These are phyloP conservation scores for Luscinia megarhynchos DNA, from an alignment of 2,797 vertebrate species.

Conservation along the genomic window DNA sequence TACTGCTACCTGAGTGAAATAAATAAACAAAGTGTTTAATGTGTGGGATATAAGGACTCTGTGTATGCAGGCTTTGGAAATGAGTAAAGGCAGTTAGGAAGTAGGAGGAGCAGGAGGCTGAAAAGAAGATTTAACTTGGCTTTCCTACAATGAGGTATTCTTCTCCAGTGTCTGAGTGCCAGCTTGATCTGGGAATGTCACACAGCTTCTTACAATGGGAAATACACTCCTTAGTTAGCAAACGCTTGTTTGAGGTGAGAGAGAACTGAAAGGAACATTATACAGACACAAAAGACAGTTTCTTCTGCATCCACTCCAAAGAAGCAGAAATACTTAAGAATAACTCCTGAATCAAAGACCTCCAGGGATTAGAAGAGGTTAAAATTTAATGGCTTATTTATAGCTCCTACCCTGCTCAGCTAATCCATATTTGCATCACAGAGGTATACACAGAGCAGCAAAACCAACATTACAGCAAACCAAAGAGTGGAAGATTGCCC, in stretches of 20 bases:
- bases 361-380: not conserved
- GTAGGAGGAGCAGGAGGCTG: not conserved
- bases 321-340: not conserved
- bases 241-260: not conserved
- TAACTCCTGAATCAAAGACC: not conserved
- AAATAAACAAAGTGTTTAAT: not conserved
- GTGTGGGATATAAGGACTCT: not conserved
- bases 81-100: not conserved
- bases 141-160: slow-evolving; percentile 29
- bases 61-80: not conserved
- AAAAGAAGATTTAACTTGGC: slow-evolving; percentile 40
- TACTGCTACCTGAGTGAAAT: not conserved
- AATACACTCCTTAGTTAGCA: not conserved
- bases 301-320: not conserved
- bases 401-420: not conserved
- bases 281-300: not conserved
- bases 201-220: not conserved
- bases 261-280: not conserved
- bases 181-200: slow-evolving; percentile 13
- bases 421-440: not conserved
- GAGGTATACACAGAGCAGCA: not conserved
- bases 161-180: slow-evolving; percentile 9
- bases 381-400: not conserved
- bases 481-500: not conserved
- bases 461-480: not conserved